A percentile compares a stretch with the other conserved stretches of the same genome.
Conservation (phyloP, 2,888 invertebrate species). For the Drosophila sordidapex region DNA sequence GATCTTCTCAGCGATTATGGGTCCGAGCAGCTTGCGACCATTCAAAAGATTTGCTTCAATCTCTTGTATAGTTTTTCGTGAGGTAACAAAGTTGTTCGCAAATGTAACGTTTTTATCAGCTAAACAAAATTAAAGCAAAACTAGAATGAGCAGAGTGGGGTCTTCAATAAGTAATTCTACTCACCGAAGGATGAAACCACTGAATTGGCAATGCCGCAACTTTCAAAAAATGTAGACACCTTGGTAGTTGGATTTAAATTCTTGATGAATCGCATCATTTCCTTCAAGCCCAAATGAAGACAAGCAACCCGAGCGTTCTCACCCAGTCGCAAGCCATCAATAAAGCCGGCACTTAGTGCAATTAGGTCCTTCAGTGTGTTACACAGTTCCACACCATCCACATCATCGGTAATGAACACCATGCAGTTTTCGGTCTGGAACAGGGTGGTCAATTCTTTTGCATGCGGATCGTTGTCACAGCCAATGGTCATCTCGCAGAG, state of each 20-base stretch:
- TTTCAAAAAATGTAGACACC: slow-evolving; percentile 97
- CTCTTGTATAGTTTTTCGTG: slow-evolving; percentile 94
- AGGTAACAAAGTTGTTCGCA: slow-evolving; percentile 92
- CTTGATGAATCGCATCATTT: slow-evolving; percentile 98
- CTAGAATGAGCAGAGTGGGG: neutral
- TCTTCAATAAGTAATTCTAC: neutral
- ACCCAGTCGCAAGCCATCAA: slow-evolving; percentile 96
- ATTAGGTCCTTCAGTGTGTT: slow-evolving; percentile 99
- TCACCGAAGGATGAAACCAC: slow-evolving; percentile 97
- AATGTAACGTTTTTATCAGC: slow-evolving; percentile 66
- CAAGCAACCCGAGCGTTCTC: slow-evolving; percentile 99
- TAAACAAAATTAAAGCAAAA: slow-evolving; percentile 1
- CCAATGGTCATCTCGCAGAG: slow-evolving; percentile 99
- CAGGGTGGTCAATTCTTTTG: slow-evolving; percentile 92
- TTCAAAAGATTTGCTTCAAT: slow-evolving; percentile 97
- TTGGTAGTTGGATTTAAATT: slow-evolving; percentile 95
- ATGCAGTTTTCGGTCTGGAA: slow-evolving; percentile 97
- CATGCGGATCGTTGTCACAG: slow-evolving; percentile 90
- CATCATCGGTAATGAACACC: slow-evolving; percentile 96
- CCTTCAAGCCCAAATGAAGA: slow-evolving; percentile 98
- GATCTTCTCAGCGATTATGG: slow-evolving; percentile 97
- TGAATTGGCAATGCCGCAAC: slow-evolving; percentile 98
- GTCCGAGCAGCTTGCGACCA: slow-evolving; percentile 98
- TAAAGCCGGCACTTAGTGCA: slow-evolving; percentile 98
- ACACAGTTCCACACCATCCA: slow-evolving; percentile 98